Base-by-base conservation (phyloP, 2,797 vertebrate species). In the Silurus aristotelis region DNA sequence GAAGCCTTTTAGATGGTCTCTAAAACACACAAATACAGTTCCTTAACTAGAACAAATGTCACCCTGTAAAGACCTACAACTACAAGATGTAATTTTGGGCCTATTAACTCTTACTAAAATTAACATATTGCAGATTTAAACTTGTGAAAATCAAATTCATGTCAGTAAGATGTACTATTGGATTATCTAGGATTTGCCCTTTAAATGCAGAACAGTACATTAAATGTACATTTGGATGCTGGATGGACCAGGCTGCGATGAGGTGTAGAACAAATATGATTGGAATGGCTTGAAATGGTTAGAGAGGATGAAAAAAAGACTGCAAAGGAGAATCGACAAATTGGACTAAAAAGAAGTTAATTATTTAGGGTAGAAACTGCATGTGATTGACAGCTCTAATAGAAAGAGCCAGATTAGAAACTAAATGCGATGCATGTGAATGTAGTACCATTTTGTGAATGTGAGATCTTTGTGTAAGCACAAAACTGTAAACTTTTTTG, bases 381-480 rank as follows among this genome's bases (percentile, higher is more conserved):
- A 52, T 22, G 10, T 71, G 56, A 78, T 48, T 68, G 55, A 79
- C 66, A 70, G 55, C 61, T 60, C 75, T 48, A 58, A 80, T 63
- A 43, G 43, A 14, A 52, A 64, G 8, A 17, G 14, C 5, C 9
- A 20, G 43, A 52, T 48, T 7, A 78, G 15, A 10, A 55, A 27
- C 14, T 48, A 13, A 46, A 68, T 80, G 63, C 17, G 64, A 56
- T 77, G 15, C 61, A 43, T 27, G 20, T 66, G 61, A 15, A 66
- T 80, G n/a, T 27, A 52, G 43, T 12, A 64, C 22, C 19, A 46
- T 48, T 63, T 48, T 64, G 38, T 64, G 60, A 38, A 25, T 15
- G 5, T 38, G 14, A 66, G 14, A 64, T 80, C 20, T 48, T 64
- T 64, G 22, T 80, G 1, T 31, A 55, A 55, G 27, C 15, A 66